Base-by-base conservation (phyloP, 2,888 invertebrate species). In the Dryocosmus kuriphilus region DNA sequence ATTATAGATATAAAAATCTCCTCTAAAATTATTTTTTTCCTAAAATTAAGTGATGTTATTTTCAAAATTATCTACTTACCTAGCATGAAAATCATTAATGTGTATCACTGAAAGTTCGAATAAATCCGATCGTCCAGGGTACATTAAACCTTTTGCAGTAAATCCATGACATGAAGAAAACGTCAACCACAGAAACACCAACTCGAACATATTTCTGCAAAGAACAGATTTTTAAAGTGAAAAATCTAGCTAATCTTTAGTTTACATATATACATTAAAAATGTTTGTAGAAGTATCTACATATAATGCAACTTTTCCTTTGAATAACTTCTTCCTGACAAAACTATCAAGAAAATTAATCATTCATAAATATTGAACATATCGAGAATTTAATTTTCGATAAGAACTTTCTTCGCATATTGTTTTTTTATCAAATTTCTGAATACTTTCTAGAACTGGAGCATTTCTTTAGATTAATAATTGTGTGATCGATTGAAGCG, bases 71-170 rank as follows among this genome's bases (percentile, higher is more conserved):
- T 77, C 14, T 7, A 77, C 92, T 92, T 89, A 94, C 94, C 93
- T 93, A 2, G 94, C 93, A 80, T 94, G 94, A 82, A 94, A 94
- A 81, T 94, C 94, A 87, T 94, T 94, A 83, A 92, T 92, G 87
- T 94, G 94, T 82, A 94, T 90, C 74, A 94, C 92, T 82, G 94
- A 93, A 79, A 94, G 87, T 80, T 92, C 92, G 81, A 93, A 94
- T 41, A 93, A 84, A 83, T 93, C 93, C n/a, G 82, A 74, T 67
- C 86, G 85, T 19, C 87, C 87, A 1, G 86, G 87, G 78, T 89
- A 85, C 60, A 82, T 60, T 7, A 85, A 74, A 77, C 85, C 86
- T 22, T 83, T 84, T 7, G 83, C 88, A 16, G 88, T 86, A 74
- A 87, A 86, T 14, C 83, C 88, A 16, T 19, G 19, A 11, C 71